Evolutionary conservation across 30 jellyfish, hydroid and myxozoan species (phyloP).

Genomic region (Aurelia sp.): DNA sequence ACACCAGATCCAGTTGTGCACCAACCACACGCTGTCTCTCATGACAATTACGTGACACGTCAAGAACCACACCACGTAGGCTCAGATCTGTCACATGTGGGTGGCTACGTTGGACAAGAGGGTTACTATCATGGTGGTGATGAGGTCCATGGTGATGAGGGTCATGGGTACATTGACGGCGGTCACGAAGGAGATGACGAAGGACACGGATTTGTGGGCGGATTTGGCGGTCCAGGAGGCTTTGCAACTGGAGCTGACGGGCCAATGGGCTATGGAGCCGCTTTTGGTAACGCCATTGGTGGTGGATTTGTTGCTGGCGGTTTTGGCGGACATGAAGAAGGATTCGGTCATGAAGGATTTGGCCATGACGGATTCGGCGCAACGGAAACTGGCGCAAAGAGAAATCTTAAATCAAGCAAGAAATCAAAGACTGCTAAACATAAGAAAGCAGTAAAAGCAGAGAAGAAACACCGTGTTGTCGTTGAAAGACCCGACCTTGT

Average conservation of each 20-base stretch:
- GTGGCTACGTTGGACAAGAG: conserved; percentile 71
- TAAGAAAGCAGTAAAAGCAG: conserved; percentile 34
- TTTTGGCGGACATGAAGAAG: conserved; percentile 23
- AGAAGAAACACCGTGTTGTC: conserved; percentile 83
- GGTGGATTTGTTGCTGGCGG: conserved; percentile 9
- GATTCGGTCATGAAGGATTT: conserved; percentile 49
- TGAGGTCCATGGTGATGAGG: conserved; percentile 25
- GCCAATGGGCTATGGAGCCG: conserved; percentile 11
- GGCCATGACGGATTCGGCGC: conserved; percentile 56
- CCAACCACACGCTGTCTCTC: conserved; percentile 83
- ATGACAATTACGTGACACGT: conserved; percentile 81
- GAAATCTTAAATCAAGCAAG: conserved; percentile 31
- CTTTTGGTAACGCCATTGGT: conserved; percentile 23
- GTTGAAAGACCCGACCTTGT: conserved; percentile 82
- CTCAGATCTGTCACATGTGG: conserved; percentile 69
- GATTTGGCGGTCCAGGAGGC: conserved; percentile 40
- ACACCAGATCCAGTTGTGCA: conserved; percentile 89
- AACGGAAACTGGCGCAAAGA: conserved; percentile 45
- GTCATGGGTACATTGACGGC: conserved; percentile 42
- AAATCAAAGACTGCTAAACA: not conserved
- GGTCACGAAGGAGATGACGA: conserved; percentile 35
- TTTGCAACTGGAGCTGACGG: conserved; percentile 44
- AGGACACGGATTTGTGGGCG: conserved; percentile 54
- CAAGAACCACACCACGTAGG: conserved; percentile 78
- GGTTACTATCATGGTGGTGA: conserved; percentile 71